A percentile compares a stretch with the other conserved stretches of the same genome.
Conservation (phyloP, 2,888 invertebrate genomes). For the Lumbricus terrestris region DNA sequence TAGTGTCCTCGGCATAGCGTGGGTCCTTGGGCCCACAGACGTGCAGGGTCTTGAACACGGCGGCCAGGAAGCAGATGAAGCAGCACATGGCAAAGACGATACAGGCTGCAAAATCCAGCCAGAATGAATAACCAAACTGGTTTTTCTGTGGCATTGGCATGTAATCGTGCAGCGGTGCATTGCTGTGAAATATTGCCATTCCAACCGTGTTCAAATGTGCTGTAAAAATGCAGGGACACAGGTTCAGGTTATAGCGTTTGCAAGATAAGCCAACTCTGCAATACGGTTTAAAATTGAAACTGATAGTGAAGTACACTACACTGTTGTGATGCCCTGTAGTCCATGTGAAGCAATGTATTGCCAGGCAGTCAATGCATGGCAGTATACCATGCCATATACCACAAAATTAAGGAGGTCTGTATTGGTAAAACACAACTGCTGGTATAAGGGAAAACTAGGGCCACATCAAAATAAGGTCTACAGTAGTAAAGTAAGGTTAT, state of each 20-base stretch:
- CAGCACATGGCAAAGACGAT: conserved; percentile 19
- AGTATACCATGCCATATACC: too few relatives aligned
- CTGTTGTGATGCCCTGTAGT: too few relatives aligned
- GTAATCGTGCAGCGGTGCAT: conserved; percentile 34
- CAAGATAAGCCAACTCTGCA: neutral
- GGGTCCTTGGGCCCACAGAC: conserved; percentile 26
- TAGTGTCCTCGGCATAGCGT: conserved; percentile 36
- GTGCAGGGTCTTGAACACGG: conserved; percentile 25
- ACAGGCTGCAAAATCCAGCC: conserved; percentile 30
- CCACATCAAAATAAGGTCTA: neutral
- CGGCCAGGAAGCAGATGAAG: conserved; percentile 24
- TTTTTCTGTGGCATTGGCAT: conserved; percentile 39
- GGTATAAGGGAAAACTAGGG: neutral
- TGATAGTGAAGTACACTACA: neutral
- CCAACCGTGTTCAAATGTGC: conserved; percentile 29
- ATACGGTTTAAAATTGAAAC: neutral
- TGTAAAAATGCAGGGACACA: conserved; percentile 16
- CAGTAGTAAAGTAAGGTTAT: too few relatives aligned
- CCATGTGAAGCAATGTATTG: too few relatives aligned
- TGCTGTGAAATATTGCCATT: conserved; percentile 33
- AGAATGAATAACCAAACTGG: conserved; percentile 36
- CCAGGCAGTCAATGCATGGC: too few relatives aligned
- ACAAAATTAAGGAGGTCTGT: too few relatives aligned
- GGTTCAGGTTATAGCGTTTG: neutral
- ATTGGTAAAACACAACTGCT: neutral